Conservation (phyloP, 2,113 vertebrate species). For the Sander vitreus region DNA sequence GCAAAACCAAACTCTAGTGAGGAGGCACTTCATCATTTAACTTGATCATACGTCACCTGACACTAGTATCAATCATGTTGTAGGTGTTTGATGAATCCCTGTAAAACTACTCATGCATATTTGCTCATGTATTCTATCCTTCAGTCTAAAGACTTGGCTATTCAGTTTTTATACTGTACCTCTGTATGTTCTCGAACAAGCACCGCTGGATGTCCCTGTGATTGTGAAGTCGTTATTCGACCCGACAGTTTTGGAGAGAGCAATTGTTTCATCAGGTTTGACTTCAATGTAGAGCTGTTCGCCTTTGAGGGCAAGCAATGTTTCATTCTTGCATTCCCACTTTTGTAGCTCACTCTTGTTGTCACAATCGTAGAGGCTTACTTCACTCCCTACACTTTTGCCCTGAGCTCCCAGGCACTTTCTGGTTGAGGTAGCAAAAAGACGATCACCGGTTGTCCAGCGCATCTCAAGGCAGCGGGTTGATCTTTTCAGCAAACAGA, state of each 20-base stretch:
- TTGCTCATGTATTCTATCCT: neutral
- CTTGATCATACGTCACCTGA: neutral
- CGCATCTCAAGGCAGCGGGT: slow-evolving; percentile 76
- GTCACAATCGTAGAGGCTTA: slow-evolving; percentile 88
- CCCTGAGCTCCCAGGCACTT: slow-evolving; percentile 89
- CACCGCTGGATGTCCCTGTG: slow-evolving; percentile 86
- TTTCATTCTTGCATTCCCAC: slow-evolving; percentile 93
- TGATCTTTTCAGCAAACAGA: slow-evolving; percentile 51
- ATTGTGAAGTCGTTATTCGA: slow-evolving; percentile 89
- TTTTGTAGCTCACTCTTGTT: slow-evolving; percentile 86
- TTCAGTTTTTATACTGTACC: slow-evolving; percentile 80
- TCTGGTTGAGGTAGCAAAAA: slow-evolving; percentile 83
- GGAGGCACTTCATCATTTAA: neutral
- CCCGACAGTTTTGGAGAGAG: slow-evolving; percentile 86
- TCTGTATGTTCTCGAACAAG: slow-evolving; percentile 91
- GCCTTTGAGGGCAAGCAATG: slow-evolving; percentile 88
- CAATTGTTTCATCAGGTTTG: slow-evolving; percentile 81
- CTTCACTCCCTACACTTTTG: slow-evolving; percentile 83
- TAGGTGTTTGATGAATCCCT: neutral
- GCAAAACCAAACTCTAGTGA: neutral
- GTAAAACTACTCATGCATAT: neutral
- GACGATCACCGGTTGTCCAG: slow-evolving; percentile 89
- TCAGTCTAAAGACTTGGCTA: neutral
- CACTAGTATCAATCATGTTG: too few species aligned
- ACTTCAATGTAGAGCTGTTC: slow-evolving; percentile 87